Base-by-base conservation (phyloP, 2,888 invertebrate genomes). In the Lycocerus yunnanus region DNA sequence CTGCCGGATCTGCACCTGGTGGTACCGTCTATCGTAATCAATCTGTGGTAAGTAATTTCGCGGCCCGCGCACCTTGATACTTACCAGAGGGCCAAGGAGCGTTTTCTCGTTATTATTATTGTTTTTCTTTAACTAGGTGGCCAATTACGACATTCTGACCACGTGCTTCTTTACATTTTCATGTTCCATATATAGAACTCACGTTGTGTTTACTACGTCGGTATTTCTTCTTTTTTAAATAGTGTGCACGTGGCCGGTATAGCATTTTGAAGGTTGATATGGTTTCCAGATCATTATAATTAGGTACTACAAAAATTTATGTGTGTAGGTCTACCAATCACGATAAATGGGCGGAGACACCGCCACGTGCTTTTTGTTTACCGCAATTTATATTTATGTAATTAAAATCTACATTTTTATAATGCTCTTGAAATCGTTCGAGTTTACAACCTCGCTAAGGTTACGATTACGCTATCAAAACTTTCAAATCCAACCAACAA, bases 21-120 rank as follows among this genome's bases (percentile, higher is more conserved):
- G 79, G 85, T 74, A 89, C 90, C 84, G 89, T 89, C 75, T 91
- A 91, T 84, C 89, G 91, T 84, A 91, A 90, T 87, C 88, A 87
- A 79, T 89, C 90, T 81, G 88, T 90, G 84, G 91, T 91, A 85
- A 91, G 91, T 87, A 58, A 27, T 24, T 66, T 66, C 15, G 21
- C 66, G 58, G 58, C 21, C 18, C 43, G 63, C 63, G 69, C 69
- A 63, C 69, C 69, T 69, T 15, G 69, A 69, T 60, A 69, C 63
- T 14, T 63, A 63, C 16, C 24, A 20, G 68, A 60, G 63, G 61
- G 69, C 63, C 69, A 43, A 69, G 69, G 69, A 16, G 71, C 71
- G 66, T 66, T 24, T 65, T 71, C 27, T 66, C 24, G 24, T 66
- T 66, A 13, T 27, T 27, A 27, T 66, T 15, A 66, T 21, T 63